Evolutionary conservation across 2,797 vertebrate species (phyloP).

Genomic region (Netta rufina): DNA sequence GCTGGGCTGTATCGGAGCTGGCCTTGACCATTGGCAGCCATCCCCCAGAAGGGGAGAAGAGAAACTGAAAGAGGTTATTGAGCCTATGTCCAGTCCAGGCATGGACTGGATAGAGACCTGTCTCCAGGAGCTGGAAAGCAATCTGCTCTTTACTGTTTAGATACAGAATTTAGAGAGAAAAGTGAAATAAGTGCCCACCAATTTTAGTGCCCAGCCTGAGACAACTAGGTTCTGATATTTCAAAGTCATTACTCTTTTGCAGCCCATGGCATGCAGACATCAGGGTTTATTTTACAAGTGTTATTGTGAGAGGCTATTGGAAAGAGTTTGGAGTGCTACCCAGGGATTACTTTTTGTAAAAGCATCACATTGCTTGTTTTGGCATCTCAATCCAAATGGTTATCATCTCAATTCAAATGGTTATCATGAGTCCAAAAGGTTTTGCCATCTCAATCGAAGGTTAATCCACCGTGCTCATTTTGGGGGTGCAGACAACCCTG

Average conservation of each 20-base stretch:
- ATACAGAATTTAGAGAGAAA: not conserved
- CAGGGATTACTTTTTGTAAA: not conserved
- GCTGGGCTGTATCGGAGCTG: not conserved
- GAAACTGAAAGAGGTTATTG: not conserved
- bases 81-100: not conserved
- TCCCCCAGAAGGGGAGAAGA: not conserved
- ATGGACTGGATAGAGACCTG: not conserved
- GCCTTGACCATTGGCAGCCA: not conserved
- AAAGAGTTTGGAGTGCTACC: not conserved
- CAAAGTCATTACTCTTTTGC: not conserved
- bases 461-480: not conserved
- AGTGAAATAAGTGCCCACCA: not conserved
- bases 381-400: not conserved
- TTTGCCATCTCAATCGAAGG: not conserved
- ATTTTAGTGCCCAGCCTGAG: not conserved
- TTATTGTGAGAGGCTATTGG: not conserved
- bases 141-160: not conserved
- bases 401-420: not conserved
- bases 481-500: not conserved
- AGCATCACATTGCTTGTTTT: not conserved
- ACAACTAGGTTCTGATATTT: not conserved
- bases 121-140: not conserved
- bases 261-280: not conserved
- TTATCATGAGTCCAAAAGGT: not conserved
- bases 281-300: not conserved